phyloP scores from a whole-genome alignment of 2,888 invertebrate genomes.

The Andricus curvator region DNA sequence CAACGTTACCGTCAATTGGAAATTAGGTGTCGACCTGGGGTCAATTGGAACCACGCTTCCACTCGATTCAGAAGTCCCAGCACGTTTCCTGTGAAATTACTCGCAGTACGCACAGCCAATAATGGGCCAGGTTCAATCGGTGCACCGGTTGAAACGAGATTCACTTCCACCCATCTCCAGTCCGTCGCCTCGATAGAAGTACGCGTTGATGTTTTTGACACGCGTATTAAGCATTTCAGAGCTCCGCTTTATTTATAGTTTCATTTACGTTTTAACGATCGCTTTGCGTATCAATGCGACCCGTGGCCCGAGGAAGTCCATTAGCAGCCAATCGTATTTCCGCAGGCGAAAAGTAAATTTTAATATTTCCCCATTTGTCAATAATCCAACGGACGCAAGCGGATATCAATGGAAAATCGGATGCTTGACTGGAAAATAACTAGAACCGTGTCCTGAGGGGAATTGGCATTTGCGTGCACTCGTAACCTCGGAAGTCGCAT shows the following conservation, averaged over 20 bases:
- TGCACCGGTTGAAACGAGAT: constrained; percentile 36
- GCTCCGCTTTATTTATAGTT: not conserved
- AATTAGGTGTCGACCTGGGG: constrained; percentile 74
- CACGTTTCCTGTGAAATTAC: constrained; percentile 74
- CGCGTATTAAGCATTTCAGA: not conserved
- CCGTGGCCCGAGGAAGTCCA: not conserved
- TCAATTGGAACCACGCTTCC: constrained; percentile 75
- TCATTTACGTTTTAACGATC: not conserved
- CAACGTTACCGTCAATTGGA: constrained; percentile 76
- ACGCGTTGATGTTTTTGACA: constrained; percentile 10
- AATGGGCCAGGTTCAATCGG: constrained; percentile 43
- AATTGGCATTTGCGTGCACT: not conserved
- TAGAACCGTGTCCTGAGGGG: constrained; percentile 6
- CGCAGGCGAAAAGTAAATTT: constrained; percentile 5
- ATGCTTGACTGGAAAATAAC: constrained; percentile 21
- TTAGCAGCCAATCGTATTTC: not conserved
- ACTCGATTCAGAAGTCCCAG: constrained; percentile 71
- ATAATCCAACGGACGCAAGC: not conserved
- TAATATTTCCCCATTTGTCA: not conserved
- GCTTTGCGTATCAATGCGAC: not conserved
- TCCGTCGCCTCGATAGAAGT: constrained; percentile 18
- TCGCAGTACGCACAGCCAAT: constrained; percentile 63
- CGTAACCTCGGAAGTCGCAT: constrained; percentile 35
- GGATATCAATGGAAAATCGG: constrained; percentile 17
- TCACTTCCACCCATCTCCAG: constrained; percentile 13